A percentile compares a stretch with the other conserved stretches of the same genome.
Conservation (phyloP, 2,888 invertebrate genomes). For the Cheilosia soror region DNA sequence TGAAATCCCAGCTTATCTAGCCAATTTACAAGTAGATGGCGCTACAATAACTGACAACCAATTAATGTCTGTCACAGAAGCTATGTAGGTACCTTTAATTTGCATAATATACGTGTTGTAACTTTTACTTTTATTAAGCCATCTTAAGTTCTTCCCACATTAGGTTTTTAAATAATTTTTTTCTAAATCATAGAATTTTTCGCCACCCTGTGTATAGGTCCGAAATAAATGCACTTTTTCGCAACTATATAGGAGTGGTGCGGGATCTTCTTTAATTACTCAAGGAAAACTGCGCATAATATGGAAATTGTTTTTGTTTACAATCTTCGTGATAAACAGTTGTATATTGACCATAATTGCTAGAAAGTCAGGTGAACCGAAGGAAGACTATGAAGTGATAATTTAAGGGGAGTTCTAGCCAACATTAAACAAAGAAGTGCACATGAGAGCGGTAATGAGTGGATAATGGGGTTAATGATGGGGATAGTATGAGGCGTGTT, state of each 20-base stretch:
- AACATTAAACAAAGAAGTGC: conserved; percentile 16
- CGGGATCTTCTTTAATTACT: conserved; percentile 24
- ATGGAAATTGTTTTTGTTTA: conserved; percentile 56
- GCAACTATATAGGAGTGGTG: conserved; percentile 1
- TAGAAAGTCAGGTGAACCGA: conserved; percentile 60
- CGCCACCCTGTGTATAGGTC: conserved; percentile 11
- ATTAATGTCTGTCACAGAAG: too few relatives aligned
- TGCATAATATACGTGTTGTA: too few relatives aligned
- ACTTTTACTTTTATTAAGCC: too few relatives aligned
- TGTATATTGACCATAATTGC: conserved; percentile 51
- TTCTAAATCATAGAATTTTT: neutral
- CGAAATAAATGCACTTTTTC: conserved; percentile 7
- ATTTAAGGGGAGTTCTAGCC: conserved; percentile 66
- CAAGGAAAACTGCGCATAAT: conserved; percentile 40
- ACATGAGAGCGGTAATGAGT: conserved; percentile 39
- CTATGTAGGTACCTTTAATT: too few relatives aligned
- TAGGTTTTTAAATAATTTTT: neutral
- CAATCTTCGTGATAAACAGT: conserved; percentile 64
- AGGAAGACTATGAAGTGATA: conserved; percentile 70
- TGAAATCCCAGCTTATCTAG: too few relatives aligned
- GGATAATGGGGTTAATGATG: conserved; percentile 19
- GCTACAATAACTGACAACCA: too few relatives aligned
- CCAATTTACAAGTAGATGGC: too few relatives aligned
- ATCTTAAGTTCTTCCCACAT: too few relatives aligned
- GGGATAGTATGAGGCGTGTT: neutral